Evolutionary conservation across 2,888 invertebrate species (phyloP), one percentile per base, ranked within the genome.

Genomic region (Chaitophorus viminalis): DNA sequence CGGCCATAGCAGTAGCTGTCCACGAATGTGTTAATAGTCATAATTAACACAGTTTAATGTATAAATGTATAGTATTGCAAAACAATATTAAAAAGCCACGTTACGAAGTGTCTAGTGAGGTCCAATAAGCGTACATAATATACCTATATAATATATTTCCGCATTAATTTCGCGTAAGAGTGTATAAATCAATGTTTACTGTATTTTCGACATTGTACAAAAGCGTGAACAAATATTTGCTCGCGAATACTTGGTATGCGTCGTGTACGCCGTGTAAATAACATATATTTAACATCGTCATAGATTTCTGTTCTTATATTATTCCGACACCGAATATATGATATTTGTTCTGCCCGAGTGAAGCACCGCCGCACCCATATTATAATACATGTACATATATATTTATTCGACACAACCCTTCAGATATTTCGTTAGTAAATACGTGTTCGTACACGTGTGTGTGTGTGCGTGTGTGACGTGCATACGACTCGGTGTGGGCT

Each of bases 201-300:
- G 60, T 29, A 25, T 33, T 33, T 70, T n/a, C 46, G 25, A 33
- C 60, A 75, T 65, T 65, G n/a, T n/a, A 83, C n/a, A n/a, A 83
- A 54, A 83, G 75, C 75, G 75, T 25, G 36, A 60, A 18, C 75
- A 83, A 83, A 83, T 83, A 83, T 75, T 83, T 83, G 31, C 36
- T 39, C 21, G 29, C 8, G n/a, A 36, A 46, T 46, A 46, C 39
- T n/a, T n/a, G n/a, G n/a, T n/a, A n/a, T n/a, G n/a, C n/a, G n/a
- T n/a, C n/a, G 60, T 11, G 14, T 52, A 18, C 4, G 3, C 21
- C 17, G 8, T 36, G 46, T 14, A 46, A 46, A 46, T 46, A 46
- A 46, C 46, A 36, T 79, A n/a, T 79, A 18, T 39, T 46, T 46
- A 21, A 68, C 68, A 2, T 29, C 68, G 68, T 29, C 9, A n/a